Evolutionary conservation across 2,888 invertebrate species (phyloP), one percentile per base, ranked within the genome.

Genomic region (Caradrina kadenii): DNA sequence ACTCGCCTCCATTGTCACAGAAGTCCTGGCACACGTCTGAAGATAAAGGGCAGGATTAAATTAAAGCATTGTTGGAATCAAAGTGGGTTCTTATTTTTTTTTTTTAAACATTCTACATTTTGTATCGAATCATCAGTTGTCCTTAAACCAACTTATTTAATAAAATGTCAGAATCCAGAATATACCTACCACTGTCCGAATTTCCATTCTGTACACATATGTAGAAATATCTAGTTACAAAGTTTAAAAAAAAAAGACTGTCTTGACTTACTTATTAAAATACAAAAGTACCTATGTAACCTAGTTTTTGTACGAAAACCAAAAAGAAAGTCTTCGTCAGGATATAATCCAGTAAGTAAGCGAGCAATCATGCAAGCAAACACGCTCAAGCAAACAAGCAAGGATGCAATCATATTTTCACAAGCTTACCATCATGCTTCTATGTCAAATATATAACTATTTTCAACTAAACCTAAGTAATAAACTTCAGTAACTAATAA

Each of bases 1-100:
- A 99, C 52, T 97, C 96, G 6, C 99, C 99, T 72, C 98, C 98
- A 91, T 99, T 99, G 90, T 98, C 98, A 90, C 99, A 99, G 93
- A 96, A 98, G 75, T 97, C 97, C 10, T 97, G 96, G 89, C 99
- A 99, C 0, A 98, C 97, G 91, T 99, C 99, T 92, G 92, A 59
- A 90, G 92, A 73, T 71, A 74, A 59, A 74, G 42, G 5, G 22
- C 48, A 45, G 8, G 31, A 17, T 45, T 17, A 45, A 17, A 45
- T 45, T 17, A 17, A 45, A 17, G 17, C 45, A 13, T 15, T 15
- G 45, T 17, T 17, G 21, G n/a, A 21, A 42, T 21, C 45, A 50
- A 19, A 19, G 19, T 10, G 10, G 17, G 1, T 10, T 19, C 19
- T 19, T 1, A 17, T 3, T 15, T 45, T 39, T 39, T 39, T 39